Conservation (phyloP, 2,113 vertebrate species). For the Mugil cephalus region DNA sequence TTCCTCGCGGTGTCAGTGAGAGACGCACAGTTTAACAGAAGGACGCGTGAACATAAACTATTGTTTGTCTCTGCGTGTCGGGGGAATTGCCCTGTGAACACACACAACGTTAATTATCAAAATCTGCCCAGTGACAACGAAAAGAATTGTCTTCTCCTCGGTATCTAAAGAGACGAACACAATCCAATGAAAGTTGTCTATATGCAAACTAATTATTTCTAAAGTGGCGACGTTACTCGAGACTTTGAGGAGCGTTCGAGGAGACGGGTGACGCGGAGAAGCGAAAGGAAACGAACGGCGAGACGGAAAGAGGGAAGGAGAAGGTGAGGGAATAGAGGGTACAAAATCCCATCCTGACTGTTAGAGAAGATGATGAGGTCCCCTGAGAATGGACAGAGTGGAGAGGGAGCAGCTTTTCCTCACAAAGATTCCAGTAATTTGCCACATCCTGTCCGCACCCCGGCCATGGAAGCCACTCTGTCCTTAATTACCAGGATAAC, state of each 20-base stretch:
- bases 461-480: constrained; percentile 87
- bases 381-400: constrained; percentile 89
- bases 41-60: constrained; percentile 73
- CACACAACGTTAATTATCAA: constrained; percentile 67
- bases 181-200: not conserved
- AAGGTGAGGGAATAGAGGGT: constrained; percentile 88
- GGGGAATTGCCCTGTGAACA: constrained; percentile 72
- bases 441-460: constrained; percentile 88
- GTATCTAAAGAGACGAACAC: not conserved
- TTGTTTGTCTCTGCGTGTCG: constrained; percentile 71
- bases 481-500: constrained; percentile 93
- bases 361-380: constrained; percentile 95
- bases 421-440: constrained; percentile 91
- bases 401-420: constrained; percentile 88
- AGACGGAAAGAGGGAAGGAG: constrained; percentile 74
- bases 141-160: constrained; percentile 39
- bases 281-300: constrained; percentile 69
- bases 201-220: constrained; percentile 37
- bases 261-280: constrained; percentile 59
- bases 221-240: constrained; percentile 39
- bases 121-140: constrained; percentile 58
- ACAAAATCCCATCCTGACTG: constrained; percentile 95
- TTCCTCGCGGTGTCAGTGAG: constrained; percentile 48
- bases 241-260: constrained; percentile 59
- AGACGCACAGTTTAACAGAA: constrained; percentile 23